Evolutionary conservation across 2,113 vertebrate genomes (phyloP).

Genomic region (Oncorhynchus gorbuscha): DNA sequence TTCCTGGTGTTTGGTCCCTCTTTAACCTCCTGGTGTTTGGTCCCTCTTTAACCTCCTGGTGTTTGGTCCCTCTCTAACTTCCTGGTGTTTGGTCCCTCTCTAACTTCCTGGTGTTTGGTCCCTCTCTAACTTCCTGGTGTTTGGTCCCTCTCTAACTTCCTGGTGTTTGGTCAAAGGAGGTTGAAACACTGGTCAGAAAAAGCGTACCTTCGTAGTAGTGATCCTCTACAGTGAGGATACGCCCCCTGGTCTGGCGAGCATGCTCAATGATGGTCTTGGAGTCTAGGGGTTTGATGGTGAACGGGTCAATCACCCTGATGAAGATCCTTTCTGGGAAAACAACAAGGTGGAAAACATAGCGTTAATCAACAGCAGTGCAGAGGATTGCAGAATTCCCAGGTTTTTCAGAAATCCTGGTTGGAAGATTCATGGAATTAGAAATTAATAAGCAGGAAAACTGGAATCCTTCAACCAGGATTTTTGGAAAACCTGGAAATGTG

Average conservation of each 20-base stretch:
- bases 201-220: conserved; percentile 89
- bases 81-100: conserved; percentile 56
- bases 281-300: conserved; percentile 93
- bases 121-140: too few species aligned
- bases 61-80: too few species aligned
- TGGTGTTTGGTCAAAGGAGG: conserved; percentile 78
- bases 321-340: conserved; percentile 70
- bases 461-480: conserved; percentile 48
- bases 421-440: too few species aligned
- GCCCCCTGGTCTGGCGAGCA: conserved; percentile 84
- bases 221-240: conserved; percentile 91
- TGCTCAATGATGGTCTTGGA: conserved; percentile 86
- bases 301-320: conserved; percentile 88
- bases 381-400: too few species aligned
- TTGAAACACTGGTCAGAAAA: conserved; percentile 48
- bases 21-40: too few species aligned
- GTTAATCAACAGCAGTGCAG: too few species aligned
- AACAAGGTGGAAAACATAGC: conserved; percentile 4
- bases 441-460: conserved; percentile 35
- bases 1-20: too few species aligned
- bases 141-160: too few species aligned
- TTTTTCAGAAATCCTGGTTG: too few species aligned
- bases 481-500: too few species aligned
- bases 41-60: too few species aligned
- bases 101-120: too few species aligned